Evolutionary conservation across 2,113 vertebrate species (phyloP).

Genomic region (Crotalus tigris): DNA sequence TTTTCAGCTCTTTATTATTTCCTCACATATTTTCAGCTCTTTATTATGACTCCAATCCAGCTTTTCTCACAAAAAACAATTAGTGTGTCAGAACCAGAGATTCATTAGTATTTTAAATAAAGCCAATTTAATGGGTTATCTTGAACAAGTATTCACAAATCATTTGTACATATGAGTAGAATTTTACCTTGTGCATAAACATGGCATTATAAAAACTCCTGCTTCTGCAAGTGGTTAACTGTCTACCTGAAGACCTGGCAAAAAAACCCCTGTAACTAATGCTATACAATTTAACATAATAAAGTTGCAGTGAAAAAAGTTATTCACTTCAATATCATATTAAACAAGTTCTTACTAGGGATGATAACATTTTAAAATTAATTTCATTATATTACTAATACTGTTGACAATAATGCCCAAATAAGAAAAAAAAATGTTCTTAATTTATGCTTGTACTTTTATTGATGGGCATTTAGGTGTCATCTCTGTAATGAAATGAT

Average conservation of each 20-base stretch:
- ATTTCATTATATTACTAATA: neutral
- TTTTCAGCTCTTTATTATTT: neutral
- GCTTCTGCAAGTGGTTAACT: neutral
- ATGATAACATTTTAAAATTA: neutral
- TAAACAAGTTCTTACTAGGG: neutral
- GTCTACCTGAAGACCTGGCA: neutral
- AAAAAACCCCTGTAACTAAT: neutral
- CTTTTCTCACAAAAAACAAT: neutral
- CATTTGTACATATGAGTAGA: neutral
- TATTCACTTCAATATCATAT: neutral
- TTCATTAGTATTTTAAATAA: neutral
- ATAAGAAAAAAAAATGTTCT: neutral
- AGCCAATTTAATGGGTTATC: neutral
- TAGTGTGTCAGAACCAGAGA: neutral
- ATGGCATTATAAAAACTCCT: neutral
- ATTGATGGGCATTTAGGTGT: neutral
- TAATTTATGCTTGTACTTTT: neutral
- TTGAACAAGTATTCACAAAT: neutral
- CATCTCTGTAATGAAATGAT: neutral
- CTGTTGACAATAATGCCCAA: conserved; percentile 7
- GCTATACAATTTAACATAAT: neutral
- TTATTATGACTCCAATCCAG: neutral
- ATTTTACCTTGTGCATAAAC: neutral
- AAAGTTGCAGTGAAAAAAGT: neutral
- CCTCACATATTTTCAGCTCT: neutral